phyloP scores from a whole-genome alignment of 2,888 invertebrate genomes.

The Syrista parreyssii region DNA sequence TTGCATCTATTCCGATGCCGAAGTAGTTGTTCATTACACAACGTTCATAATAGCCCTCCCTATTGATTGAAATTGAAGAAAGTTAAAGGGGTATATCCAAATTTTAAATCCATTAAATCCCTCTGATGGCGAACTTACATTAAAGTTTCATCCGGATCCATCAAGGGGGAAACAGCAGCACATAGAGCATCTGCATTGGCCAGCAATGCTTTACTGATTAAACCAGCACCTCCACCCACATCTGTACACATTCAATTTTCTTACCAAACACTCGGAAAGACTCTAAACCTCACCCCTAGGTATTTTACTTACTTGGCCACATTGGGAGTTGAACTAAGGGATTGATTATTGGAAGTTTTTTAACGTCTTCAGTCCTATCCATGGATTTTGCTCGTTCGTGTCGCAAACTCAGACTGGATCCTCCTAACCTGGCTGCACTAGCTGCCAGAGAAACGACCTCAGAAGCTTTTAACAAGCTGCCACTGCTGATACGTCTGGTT shows the following conservation, averaged over 20 bases:
- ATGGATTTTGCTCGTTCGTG: conserved; percentile 67
- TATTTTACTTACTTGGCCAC: conserved; percentile 79
- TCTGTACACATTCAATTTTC: conserved; percentile 64
- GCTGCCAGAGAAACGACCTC: conserved; percentile 74
- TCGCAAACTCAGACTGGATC: conserved; percentile 55
- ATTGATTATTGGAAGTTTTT: conserved; percentile 89
- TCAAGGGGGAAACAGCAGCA: conserved; percentile 94
- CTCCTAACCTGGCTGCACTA: conserved; percentile 69
- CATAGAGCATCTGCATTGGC: conserved; percentile 97
- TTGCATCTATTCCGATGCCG: conserved; percentile 97
- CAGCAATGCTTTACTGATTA: conserved; percentile 93
- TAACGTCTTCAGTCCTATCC: conserved; percentile 69
- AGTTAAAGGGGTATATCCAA: conserved; percentile 3
- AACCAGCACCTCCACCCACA: conserved; percentile 80
- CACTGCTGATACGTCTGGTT: conserved; percentile 90
- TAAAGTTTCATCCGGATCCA: conserved; percentile 91
- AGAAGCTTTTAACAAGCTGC: conserved; percentile 84
- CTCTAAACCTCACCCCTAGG: neutral
- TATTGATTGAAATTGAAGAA: conserved; percentile 45
- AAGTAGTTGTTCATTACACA: conserved; percentile 99
- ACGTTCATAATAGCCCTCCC: conserved; percentile 90
- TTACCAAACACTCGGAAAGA: neutral
- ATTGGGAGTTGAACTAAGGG: conserved; percentile 87
- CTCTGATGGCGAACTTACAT: conserved; percentile 63
- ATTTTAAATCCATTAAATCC: neutral